These are phyloP conservation scores for Machaerirhynchus nigripectus DNA, from an alignment of 2,113 vertebrate species.

Conservation along the genomic window DNA sequence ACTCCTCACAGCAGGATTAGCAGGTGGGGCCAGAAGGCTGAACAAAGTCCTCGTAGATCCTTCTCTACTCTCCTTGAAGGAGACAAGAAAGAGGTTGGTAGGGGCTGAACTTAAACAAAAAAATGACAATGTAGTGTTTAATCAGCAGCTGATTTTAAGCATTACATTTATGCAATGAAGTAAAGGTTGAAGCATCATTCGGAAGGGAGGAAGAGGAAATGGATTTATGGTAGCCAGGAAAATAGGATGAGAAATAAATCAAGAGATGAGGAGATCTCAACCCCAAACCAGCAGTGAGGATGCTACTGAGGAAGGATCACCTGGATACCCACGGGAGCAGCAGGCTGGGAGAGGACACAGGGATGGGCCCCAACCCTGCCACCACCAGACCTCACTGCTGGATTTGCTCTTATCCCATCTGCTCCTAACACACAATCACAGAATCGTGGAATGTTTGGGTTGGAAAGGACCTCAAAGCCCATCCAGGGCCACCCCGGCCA, in stretches of 20 bases:
- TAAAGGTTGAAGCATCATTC: not conserved
- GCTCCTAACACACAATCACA: not conserved
- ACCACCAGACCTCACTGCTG: not conserved
- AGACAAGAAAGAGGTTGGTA: not conserved
- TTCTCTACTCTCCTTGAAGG: not conserved
- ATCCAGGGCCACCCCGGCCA: accelerated
- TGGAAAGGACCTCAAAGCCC: not conserved
- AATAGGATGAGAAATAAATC: not conserved
- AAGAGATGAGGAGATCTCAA: not conserved
- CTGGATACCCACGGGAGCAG: accelerated
- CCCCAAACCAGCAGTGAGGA: not conserved
- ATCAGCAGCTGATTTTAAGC: not conserved
- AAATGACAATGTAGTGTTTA: accelerated
- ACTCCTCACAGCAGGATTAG: not conserved
- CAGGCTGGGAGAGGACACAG: accelerated
- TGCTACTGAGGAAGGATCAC: not conserved
- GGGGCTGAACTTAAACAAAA: not conserved
- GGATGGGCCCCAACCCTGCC: not conserved
- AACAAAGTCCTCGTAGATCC: accelerated
- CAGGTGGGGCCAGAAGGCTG: not conserved
- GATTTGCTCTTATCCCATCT: not conserved
- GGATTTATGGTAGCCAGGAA: not conserved
- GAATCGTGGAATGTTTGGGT: not conserved
- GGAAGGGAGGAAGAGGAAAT: not conserved
- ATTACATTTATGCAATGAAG: not conserved